Percentiles rank a stretch among this genome's conserved stretches.
phyloP scores from a whole-genome alignment of 1,140 invertebrate genomes.

The Doryteuthis pealeii region DNA sequence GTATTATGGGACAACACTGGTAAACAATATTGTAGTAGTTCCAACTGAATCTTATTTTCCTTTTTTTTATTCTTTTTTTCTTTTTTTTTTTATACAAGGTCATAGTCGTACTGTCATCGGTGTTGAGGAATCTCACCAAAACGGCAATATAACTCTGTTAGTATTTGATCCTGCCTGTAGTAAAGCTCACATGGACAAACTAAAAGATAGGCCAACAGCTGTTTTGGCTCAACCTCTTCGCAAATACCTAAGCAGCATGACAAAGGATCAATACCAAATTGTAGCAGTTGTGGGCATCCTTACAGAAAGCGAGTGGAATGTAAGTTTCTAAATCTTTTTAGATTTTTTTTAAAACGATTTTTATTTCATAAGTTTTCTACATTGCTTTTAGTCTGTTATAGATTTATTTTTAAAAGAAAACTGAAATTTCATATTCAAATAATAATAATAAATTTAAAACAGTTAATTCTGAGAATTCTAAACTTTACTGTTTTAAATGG shows the following conservation, averaged over 20 bases:
- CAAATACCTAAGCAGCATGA: constrained; percentile 69
- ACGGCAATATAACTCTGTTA: constrained; percentile 73
- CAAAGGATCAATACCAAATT: constrained; percentile 83
- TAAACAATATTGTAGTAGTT: too few relatives aligned
- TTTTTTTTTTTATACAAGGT: constrained; percentile 63
- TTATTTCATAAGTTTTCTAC: constrained; percentile 1
- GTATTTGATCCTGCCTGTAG: constrained; percentile 86
- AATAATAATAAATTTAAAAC: background rate
- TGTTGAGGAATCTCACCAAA: constrained; percentile 69
- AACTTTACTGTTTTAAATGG: background rate
- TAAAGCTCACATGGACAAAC: constrained; percentile 74
- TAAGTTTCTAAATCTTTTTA: constrained; percentile 24
- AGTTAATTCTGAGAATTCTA: too few relatives aligned
- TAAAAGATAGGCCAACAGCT: constrained; percentile 63
- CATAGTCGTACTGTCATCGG: constrained; percentile 89
- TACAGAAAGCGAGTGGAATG: constrained; percentile 68
- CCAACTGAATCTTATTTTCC: too few relatives aligned
- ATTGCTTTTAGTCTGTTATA: background rate
- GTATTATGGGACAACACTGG: too few relatives aligned
- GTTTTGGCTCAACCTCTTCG: constrained; percentile 72
- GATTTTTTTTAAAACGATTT: background rate
- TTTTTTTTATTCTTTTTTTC: too few relatives aligned
- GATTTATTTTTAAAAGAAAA: background rate
- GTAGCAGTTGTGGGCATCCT: constrained; percentile 77
- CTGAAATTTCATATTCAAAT: background rate